Base-by-base conservation (phyloP, 2,797 vertebrate genomes). In the Cephalopachus bancanus region DNA sequence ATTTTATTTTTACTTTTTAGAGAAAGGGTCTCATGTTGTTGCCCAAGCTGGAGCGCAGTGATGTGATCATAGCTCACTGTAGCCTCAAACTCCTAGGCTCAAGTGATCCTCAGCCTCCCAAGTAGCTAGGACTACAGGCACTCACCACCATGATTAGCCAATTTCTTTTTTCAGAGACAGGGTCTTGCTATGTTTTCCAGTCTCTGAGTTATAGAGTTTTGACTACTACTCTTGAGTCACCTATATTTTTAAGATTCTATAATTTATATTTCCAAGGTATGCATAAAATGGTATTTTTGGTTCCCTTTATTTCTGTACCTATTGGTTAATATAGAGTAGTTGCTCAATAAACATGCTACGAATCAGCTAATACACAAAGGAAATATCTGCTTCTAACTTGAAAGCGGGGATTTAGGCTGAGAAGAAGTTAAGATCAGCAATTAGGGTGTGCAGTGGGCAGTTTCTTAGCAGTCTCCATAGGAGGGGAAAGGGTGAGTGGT, bases 391-490 rank as follows among this genome's bases (percentile, higher is more conserved):
- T 55, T 81, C 97, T 9, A 57, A 15, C 87, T 83, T 96, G 84
- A 95, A 95, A 92, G 74, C 96, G 84, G 98, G 96, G 97, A 97
- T 96, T 92, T 81, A 94, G 94, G 94, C 93, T 97, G 91, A 75
- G 78, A 97, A 98, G 94, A 98, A 98, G 98, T 98, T 97, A 89
- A 97, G 94, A 97, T 96, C 96, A 96, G 96, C 97, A 97, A 98
- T 92, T 96, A 96, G 83, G 92, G 62, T 97, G 88, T 96, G 84
- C 96, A 96, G 93, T 90, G 78, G 80, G 95, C 93, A 96, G 87
- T 97, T 96, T 97, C 96, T 74, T 91, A 64, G 84, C 65, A 94
- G 93, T 89, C 95, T 85, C 95, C 93, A 93, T 92, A 96, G 88
- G 51, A 93, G 57, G 96, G 90, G 94, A 83, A 96, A 96, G 89